Percentiles rank a stretch among this genome's conserved stretches.
Conservation (phyloP, 2,888 invertebrate species). For the Periphyllus acericola region DNA sequence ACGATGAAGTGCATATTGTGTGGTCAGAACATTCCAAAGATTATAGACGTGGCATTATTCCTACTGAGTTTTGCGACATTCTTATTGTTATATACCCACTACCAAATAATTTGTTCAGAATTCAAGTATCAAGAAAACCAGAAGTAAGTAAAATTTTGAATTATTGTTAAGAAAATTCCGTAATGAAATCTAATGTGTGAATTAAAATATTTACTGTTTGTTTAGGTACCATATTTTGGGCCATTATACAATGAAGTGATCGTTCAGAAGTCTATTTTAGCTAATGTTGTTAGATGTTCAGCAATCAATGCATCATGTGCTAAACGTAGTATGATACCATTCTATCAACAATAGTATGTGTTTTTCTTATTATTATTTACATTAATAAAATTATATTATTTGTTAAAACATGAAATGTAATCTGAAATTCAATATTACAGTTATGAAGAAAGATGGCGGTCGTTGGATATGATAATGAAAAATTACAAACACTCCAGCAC, state of each 20-base stretch:
- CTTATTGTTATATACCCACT: slow-evolving; percentile 96
- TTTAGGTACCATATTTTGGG: slow-evolving; percentile 89
- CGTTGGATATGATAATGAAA: slow-evolving; percentile 83
- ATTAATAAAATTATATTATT: not conserved
- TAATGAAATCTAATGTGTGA: not conserved
- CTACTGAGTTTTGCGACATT: slow-evolving; percentile 99
- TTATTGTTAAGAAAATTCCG: not conserved
- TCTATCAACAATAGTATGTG: slow-evolving; percentile 89
- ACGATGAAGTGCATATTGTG: slow-evolving; percentile 98
- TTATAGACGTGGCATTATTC: slow-evolving; percentile 95
- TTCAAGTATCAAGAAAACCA: slow-evolving; percentile 67
- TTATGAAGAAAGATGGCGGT: slow-evolving; percentile 89
- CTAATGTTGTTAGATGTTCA: slow-evolving; percentile 88
- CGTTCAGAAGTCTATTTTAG: slow-evolving; percentile 77
- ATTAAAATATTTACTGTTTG: slow-evolving; percentile 62
- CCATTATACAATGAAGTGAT: slow-evolving; percentile 94
- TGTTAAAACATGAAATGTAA: not conserved
- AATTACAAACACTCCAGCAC: slow-evolving; percentile 88
- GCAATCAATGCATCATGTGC: slow-evolving; percentile 92
- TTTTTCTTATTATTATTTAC: not conserved
- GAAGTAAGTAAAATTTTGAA: slow-evolving; percentile 54
- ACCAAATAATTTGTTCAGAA: slow-evolving; percentile 83
- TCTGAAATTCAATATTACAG: slow-evolving; percentile 69
- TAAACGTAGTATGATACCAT: slow-evolving; percentile 87
- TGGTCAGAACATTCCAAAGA: slow-evolving; percentile 98